Conservation (phyloP, 2,797 vertebrate genomes). For the Sebastes cheni region DNA sequence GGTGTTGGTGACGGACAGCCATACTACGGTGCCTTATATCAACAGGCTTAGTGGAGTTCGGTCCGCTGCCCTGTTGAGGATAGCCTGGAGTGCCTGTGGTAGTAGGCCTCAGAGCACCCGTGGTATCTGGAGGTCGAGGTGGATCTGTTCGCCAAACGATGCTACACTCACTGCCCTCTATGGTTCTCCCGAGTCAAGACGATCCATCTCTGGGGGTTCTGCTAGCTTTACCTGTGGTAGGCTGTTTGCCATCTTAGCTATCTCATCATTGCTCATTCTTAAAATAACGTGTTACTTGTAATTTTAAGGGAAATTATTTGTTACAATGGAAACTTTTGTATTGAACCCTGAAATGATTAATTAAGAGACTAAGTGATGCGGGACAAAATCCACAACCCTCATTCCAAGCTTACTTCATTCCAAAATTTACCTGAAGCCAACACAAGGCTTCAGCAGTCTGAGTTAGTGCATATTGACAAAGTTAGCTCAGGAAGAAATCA, state of each 20-base stretch:
- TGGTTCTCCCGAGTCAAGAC: too few relatives aligned
- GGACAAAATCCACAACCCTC: neutral
- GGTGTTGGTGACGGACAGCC: too few relatives aligned
- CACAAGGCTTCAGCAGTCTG: neutral
- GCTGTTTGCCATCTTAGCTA: neutral
- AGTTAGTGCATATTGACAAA: neutral
- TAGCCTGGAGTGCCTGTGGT: too few relatives aligned
- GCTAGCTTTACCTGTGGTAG: neutral
- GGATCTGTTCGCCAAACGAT: too few relatives aligned
- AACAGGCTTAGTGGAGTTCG: too few relatives aligned
- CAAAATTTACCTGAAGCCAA: neutral
- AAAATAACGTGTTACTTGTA: neutral
- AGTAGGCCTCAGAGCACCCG: too few relatives aligned
- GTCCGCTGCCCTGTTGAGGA: too few relatives aligned
- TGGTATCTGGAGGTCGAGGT: too few relatives aligned
- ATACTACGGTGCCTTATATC: too few relatives aligned
- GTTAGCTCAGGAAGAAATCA: neutral
- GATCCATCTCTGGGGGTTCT: too few relatives aligned
- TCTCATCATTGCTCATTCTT: neutral
- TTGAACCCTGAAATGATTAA: neutral
- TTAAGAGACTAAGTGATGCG: neutral
- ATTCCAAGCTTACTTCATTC: neutral
- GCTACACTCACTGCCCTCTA: too few relatives aligned
- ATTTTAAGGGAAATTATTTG: neutral
- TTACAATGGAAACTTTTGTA: neutral